A percentile compares a stretch with the other conserved stretches of the same genome.
Evolutionary conservation across 1,140 invertebrate genomes (phyloP).

Genomic region (Trichogramma pretiosum): DNA sequence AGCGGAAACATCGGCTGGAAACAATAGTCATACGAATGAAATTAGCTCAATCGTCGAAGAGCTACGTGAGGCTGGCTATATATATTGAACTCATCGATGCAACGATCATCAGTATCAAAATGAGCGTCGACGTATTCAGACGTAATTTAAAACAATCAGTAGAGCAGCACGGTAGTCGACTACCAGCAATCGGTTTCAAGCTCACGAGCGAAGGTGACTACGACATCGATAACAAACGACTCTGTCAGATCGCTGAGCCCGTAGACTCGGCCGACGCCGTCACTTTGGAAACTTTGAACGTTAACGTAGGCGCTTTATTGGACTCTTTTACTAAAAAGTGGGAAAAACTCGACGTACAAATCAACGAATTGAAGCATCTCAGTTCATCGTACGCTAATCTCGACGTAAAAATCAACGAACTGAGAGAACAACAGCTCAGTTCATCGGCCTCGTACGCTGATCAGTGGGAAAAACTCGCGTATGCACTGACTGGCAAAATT

Average conservation of each 20-base stretch:
- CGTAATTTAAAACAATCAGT: background rate
- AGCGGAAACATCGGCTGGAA: conserved; percentile 29
- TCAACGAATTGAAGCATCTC: too few species aligned
- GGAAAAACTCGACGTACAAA: too few species aligned
- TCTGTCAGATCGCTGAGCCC: conserved; percentile 15
- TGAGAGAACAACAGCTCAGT: too few species aligned
- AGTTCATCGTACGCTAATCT: too few species aligned
- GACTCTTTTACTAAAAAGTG: too few species aligned
- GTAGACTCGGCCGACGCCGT: background rate
- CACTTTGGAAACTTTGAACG: background rate
- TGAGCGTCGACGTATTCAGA: conserved; percentile 25
- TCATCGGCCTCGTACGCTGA: too few species aligned
- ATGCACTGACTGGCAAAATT: too few species aligned
- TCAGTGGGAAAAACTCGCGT: too few species aligned
- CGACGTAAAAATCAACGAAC: too few species aligned
- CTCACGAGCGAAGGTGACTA: conserved; percentile 14
- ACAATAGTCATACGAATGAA: conserved; percentile 34
- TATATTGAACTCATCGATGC: conserved; percentile 15
- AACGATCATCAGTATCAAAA: too few species aligned
- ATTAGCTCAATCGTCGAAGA: conserved; percentile 38
- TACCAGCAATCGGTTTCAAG: conserved; percentile 17
- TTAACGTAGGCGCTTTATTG: too few species aligned
- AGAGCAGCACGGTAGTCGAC: background rate
- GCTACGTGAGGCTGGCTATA: conserved; percentile 23
- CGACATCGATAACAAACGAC: conserved; percentile 15